Evolutionary conservation across 2,113 vertebrate species (phyloP).

Genomic region (Cygnus buccinator): DNA sequence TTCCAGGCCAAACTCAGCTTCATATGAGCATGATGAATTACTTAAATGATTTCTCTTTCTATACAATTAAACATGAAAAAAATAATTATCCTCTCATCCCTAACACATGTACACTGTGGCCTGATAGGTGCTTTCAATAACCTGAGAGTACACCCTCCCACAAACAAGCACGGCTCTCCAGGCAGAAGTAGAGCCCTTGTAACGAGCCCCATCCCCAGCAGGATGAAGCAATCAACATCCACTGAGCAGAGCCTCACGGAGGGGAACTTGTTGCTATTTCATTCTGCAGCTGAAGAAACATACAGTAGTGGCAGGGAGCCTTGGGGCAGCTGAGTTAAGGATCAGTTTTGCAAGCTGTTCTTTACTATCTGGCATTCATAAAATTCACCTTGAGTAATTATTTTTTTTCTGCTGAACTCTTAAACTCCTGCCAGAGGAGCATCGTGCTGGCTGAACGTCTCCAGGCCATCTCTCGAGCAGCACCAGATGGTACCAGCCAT

Average conservation of each 20-base stretch:
- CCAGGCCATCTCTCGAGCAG: not conserved
- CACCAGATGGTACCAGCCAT: not conserved
- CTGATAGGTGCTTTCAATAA: not conserved
- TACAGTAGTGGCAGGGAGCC: slow-evolving; percentile 32
- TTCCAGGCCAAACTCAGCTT: not conserved
- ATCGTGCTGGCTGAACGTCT: not conserved
- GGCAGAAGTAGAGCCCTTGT: not conserved
- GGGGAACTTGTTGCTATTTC: slow-evolving; percentile 32
- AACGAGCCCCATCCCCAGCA: rapidly evolving
- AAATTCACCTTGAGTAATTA: not conserved
- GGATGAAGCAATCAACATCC: not conserved
- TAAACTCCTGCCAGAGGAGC: not conserved
- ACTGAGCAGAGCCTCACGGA: slow-evolving; percentile 7
- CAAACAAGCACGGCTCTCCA: not conserved
- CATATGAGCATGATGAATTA: not conserved
- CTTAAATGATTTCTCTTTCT: not conserved
- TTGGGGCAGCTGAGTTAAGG: slow-evolving; percentile 16
- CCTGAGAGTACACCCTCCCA: not conserved
- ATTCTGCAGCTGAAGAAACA: slow-evolving; percentile 64
- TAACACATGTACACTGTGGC: not conserved
- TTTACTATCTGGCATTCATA: slow-evolving; percentile 12
- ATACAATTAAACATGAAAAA: not conserved
- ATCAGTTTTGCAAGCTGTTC: slow-evolving; percentile 5
- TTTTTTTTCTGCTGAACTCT: not conserved
- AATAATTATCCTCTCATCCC: not conserved